A percentile compares a stretch with the other conserved stretches of the same genome.
These are phyloP conservation scores for Zonotrichia albicollis DNA, from an alignment of 2,797 vertebrate genomes.

Conservation along the genomic window DNA sequence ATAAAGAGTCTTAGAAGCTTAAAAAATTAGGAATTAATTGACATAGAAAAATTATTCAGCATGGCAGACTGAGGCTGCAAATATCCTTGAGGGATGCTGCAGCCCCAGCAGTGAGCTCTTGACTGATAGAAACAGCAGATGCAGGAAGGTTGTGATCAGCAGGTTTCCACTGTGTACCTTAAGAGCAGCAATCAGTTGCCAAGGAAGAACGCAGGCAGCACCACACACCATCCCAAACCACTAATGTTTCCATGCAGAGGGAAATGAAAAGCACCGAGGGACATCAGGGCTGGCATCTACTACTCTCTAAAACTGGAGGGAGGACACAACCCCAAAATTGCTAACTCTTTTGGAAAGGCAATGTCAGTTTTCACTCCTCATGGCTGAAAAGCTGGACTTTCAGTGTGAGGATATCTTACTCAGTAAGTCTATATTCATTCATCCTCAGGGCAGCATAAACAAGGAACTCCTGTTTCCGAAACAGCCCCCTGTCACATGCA, in stretches of 20 bases:
- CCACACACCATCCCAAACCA: neutral
- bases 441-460: neutral
- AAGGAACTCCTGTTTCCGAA: constrained; percentile 1
- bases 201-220: neutral
- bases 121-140: neutral
- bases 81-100: neutral
- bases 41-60: neutral
- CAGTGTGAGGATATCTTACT: neutral
- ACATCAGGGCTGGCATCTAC: neutral
- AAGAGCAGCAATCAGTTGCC: neutral
- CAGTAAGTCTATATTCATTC: neutral
- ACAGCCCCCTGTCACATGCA: neutral
- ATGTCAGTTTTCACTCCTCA: neutral
- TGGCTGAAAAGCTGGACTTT: neutral
- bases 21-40: neutral
- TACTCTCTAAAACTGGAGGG: neutral
- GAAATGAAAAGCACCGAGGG: neutral
- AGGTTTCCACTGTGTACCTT: neutral
- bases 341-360: neutral
- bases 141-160: neutral
- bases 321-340: neutral
- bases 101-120: neutral
- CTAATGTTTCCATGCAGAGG: neutral
- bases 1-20: neutral
- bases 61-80: neutral